phyloP scores from a whole-genome alignment of 2,797 vertebrate genomes.

The Trachops cirrhosus region DNA sequence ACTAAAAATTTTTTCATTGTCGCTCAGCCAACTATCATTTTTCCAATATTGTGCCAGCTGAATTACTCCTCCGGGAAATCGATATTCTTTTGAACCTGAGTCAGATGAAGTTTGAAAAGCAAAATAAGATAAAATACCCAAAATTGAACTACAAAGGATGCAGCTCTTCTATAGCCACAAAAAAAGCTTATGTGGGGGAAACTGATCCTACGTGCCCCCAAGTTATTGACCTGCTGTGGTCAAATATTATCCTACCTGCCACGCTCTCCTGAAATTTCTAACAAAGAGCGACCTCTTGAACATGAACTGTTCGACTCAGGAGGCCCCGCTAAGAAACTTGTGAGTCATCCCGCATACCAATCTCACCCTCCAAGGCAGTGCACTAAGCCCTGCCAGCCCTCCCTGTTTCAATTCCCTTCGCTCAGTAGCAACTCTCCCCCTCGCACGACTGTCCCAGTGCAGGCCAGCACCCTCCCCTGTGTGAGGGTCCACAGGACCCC shows the following conservation, averaged over 20 bases:
- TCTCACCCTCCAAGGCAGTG: background rate
- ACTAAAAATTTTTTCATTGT: conserved; percentile 74
- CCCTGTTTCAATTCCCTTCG: background rate
- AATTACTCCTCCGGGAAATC: conserved; percentile 80
- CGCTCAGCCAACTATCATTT: conserved; percentile 65
- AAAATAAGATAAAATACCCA: background rate
- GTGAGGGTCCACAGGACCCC: background rate
- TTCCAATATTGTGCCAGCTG: conserved; percentile 78
- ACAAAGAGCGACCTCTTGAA: background rate
- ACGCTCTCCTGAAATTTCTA: background rate
- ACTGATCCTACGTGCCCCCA: background rate
- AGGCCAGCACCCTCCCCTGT: background rate
- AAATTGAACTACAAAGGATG: background rate
- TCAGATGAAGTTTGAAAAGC: conserved; percentile 31
- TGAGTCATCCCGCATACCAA: background rate
- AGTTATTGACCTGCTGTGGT: background rate
- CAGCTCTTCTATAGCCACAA: background rate
- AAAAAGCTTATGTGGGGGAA: background rate
- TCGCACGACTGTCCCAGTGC: background rate
- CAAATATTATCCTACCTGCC: background rate
- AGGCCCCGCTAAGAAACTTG: background rate
- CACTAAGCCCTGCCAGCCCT: background rate
- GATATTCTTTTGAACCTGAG: conserved; percentile 75
- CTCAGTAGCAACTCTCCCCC: background rate
- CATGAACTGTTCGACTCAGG: background rate